These are phyloP conservation scores for Sebastes nivosus DNA, from an alignment of 2,797 vertebrate species.

Conservation along the genomic window DNA sequence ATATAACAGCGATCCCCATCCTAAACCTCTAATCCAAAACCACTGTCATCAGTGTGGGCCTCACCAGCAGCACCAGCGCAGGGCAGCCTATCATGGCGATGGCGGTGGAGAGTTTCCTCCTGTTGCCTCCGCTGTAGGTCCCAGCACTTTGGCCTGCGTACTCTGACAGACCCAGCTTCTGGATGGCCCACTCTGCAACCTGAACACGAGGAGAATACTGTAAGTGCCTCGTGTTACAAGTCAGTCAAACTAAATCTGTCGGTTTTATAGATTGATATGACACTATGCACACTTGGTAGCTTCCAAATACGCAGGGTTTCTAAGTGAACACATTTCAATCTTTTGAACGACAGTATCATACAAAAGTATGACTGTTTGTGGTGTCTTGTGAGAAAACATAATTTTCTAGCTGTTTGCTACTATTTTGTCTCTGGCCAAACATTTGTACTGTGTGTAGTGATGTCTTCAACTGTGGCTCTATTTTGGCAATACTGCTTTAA, in stretches of 20 bases:
- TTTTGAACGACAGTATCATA: neutral
- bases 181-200: constrained; percentile 93
- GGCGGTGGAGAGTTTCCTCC: constrained; percentile 93
- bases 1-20: neutral
- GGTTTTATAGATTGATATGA: neutral
- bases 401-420: neutral
- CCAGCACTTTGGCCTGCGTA: constrained; percentile 85
- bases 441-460: neutral
- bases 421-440: neutral
- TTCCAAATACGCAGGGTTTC: neutral
- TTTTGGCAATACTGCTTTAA: neutral
- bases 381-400: too few relatives aligned
- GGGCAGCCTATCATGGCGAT: constrained; percentile 94
- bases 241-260: neutral
- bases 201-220: constrained; percentile 44
- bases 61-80: constrained; percentile 89
- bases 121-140: constrained; percentile 95
- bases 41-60: constrained; percentile 6
- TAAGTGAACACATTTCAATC: neutral
- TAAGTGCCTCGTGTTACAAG: neutral
- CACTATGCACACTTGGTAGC: neutral
- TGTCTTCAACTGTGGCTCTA: fast-evolving
- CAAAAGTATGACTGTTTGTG: fast-evolving
- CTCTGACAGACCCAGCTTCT: constrained; percentile 88
- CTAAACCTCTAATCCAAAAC: neutral